Conservation (phyloP, 2,888 invertebrate genomes). For the Lochmaea crataegi region DNA sequence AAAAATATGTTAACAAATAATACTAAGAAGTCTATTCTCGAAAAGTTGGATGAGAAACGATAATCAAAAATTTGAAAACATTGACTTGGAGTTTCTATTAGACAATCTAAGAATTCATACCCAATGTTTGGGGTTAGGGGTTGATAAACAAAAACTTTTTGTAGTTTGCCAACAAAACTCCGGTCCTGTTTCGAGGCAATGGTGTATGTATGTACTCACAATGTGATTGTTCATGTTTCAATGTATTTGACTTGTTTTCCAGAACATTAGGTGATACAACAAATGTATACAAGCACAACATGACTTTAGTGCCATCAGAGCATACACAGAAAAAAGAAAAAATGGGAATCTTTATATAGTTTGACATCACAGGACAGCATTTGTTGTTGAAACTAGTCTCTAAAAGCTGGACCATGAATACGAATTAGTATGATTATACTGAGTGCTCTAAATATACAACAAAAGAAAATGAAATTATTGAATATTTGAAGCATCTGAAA, state of each 20-base stretch:
- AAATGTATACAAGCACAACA: conserved; percentile 6
- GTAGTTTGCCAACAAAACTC: background rate
- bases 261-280: conserved; percentile 1
- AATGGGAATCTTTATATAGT: background rate
- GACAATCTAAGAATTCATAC: no score
- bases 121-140: no score
- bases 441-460: background rate
- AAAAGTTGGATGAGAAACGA: no score
- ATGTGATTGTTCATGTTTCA: conserved; percentile 1
- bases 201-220: background rate
- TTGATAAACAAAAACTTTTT: background rate
- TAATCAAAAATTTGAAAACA: no score
- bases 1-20: no score
- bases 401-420: no score
- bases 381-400: background rate
- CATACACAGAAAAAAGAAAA: background rate
- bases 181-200: background rate
- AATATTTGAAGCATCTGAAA: background rate
- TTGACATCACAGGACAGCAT: background rate
- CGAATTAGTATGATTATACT: background rate
- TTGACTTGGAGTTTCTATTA: no score
- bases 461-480: background rate
- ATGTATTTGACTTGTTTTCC: conserved; percentile 16
- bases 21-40: no score
- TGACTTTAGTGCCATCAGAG: background rate